Conservation (phyloP, 2,113 vertebrate species). For the Hepsetus odoe region DNA sequence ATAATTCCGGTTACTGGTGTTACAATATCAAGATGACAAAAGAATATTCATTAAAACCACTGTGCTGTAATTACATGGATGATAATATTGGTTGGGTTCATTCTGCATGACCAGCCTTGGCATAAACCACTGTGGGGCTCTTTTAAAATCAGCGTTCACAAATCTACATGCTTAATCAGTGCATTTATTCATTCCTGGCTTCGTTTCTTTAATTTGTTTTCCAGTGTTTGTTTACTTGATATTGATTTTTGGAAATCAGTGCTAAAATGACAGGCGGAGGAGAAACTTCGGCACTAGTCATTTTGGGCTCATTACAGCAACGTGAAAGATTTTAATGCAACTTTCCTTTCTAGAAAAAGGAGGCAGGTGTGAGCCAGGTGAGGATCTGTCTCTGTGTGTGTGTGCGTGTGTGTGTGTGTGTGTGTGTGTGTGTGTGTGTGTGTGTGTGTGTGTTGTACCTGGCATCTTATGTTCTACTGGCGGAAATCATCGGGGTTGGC, state of each 20-base stretch:
- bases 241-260: not conserved
- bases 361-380: too few relatives aligned
- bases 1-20: constrained; percentile 46
- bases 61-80: constrained; percentile 46
- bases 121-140: not conserved
- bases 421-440: too few relatives aligned
- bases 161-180: not conserved
- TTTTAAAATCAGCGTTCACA: not conserved
- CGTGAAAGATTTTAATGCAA: not conserved
- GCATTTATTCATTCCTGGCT: not conserved
- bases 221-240: not conserved
- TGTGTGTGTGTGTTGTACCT: too few relatives aligned
- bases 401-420: too few relatives aligned
- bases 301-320: not conserved
- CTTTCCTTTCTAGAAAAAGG: too few relatives aligned
- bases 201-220: constrained; percentile 20
- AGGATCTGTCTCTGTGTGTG: too few relatives aligned
- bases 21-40: constrained; percentile 46
- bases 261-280: not conserved
- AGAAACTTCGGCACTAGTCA: not conserved
- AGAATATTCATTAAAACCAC: constrained; percentile 56
- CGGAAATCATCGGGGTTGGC: too few relatives aligned
- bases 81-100: constrained; percentile 18
- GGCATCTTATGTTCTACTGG: too few relatives aligned
- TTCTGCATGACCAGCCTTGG: constrained; percentile 2